A percentile compares a stretch with the other conserved stretches of the same genome.
phyloP scores from a whole-genome alignment of 2,888 invertebrate genomes.

The Eupithecia vulgata region DNA sequence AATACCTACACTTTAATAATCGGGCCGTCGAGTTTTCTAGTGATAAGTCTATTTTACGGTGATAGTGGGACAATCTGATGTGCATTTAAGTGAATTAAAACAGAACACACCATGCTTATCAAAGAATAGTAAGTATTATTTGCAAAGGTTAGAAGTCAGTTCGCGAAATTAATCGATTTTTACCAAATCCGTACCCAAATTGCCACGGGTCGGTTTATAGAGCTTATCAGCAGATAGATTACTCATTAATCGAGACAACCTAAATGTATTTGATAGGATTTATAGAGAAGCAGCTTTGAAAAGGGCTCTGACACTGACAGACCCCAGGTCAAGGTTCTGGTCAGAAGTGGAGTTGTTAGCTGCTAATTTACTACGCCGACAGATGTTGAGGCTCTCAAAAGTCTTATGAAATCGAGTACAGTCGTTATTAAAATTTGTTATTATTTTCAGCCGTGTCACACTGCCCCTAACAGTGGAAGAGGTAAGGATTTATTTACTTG shows the following conservation, averaged over 20 bases:
- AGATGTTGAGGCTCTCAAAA: constrained; percentile 54
- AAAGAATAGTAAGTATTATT: constrained; percentile 87
- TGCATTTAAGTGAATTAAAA: constrained; percentile 77
- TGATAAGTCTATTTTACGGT: constrained; percentile 76
- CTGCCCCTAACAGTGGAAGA: constrained; percentile 98
- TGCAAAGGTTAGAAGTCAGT: constrained; percentile 70
- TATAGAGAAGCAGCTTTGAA: constrained; percentile 41
- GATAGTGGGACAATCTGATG: constrained; percentile 82
- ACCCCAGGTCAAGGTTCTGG: constrained; percentile 65
- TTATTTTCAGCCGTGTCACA: constrained; percentile 94
- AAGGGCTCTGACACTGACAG: constrained; percentile 68
- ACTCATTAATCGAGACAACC: constrained; percentile 39
- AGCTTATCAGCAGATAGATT: constrained; percentile 56
- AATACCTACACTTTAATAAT: constrained; percentile 64
- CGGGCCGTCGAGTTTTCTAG: constrained; percentile 78
- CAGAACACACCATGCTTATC: constrained; percentile 86
- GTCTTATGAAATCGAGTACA: constrained; percentile 16
- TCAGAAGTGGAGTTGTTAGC: constrained; percentile 39
- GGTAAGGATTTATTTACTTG: constrained; percentile 84
- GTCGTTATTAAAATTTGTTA: constrained; percentile 38
- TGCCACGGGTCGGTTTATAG: constrained; percentile 54
- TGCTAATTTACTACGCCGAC: constrained; percentile 49
- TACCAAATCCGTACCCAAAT: constrained; percentile 54
- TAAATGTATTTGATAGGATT: constrained; percentile 36
- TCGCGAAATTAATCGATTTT: constrained; percentile 78